Evolutionary conservation across 1,140 invertebrate genomes (phyloP).

Genomic region (Bombus cullumanus): DNA sequence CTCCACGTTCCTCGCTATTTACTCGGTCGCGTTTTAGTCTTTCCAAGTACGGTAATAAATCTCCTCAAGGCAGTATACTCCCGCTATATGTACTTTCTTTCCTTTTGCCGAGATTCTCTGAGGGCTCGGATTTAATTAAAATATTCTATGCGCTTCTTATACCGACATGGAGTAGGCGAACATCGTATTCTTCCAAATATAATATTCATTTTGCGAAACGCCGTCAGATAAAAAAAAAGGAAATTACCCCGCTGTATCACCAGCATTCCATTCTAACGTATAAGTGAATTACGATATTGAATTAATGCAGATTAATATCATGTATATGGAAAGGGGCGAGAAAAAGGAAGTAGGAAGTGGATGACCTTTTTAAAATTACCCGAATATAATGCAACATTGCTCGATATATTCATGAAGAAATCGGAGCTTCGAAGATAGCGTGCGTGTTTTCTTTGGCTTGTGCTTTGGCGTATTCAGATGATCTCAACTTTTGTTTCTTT

Average conservation of each 20-base stretch:
- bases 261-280: neutral
- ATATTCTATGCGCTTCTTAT: constrained; percentile 54
- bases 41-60: constrained; percentile 49
- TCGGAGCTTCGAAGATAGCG: neutral
- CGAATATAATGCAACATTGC: neutral
- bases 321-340: neutral
- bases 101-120: constrained; percentile 48
- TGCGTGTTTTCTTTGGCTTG: neutral
- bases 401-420: neutral
- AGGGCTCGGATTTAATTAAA: constrained; percentile 63
- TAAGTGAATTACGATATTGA: constrained; percentile 11
- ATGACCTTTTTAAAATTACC: neutral
- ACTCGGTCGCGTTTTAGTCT: constrained; percentile 51
- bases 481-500: neutral
- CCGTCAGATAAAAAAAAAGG: neutral
- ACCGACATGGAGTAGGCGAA: constrained; percentile 43
- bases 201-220: constrained; percentile 52
- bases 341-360: neutral
- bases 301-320: constrained; percentile 20
- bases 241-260: neutral
- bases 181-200: constrained; percentile 38
- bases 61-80: constrained; percentile 44
- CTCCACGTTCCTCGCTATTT: constrained; percentile 49
- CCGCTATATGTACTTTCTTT: constrained; percentile 39
- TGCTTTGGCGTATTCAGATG: neutral